Evolutionary conservation across 2,888 invertebrate genomes (phyloP), one percentile per base, ranked within the genome.

Genomic region (Schizotus pectinicornis): DNA sequence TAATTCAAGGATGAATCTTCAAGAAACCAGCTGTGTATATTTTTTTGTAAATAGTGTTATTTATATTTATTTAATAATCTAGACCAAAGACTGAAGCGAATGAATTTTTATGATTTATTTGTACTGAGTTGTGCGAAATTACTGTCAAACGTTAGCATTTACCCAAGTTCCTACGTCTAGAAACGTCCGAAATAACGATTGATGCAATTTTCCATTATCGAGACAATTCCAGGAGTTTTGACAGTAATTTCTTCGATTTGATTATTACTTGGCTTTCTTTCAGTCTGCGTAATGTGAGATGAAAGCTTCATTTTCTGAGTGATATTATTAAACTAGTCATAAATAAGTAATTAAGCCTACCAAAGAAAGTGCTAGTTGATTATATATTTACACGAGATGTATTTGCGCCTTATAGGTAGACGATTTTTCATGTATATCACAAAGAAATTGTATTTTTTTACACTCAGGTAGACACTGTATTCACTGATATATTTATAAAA

Each of bases 241-340:
- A 63, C 68, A 65, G 64, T 64, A 57, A 67, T 64, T 68, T 65
- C 65, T 22, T 22, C 50, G 42, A 22, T 22, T 46, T 51, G 13
- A n/a, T 32, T 45, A 22, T 35, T 31, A 59, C 53, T 53, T 58
- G 43, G 50, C 41, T 41, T 39, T 41, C 30, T 45, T 45, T 48
- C 49, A 35, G 37, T 43, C 42, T 43, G 11, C 43, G 38, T 38
- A 30, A 48, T 13, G 42, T 51, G 51, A 43, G 35, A 45, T 56
- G 47, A 54, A 41, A 47, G 35, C 52, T 58, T 53, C 52, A 39
- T 59, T 55, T 60, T 53, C 69, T 67, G 74, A 74, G 76, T 76
- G 76, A 77, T 77, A 77, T 73, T 72, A 70, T 69, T 64, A 66
- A 70, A 73, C 76, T 77, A 77, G 76, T 77, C 76, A 77, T 71